phyloP scores from a whole-genome alignment of 2,113 vertebrate species.

The Rynchops niger region DNA sequence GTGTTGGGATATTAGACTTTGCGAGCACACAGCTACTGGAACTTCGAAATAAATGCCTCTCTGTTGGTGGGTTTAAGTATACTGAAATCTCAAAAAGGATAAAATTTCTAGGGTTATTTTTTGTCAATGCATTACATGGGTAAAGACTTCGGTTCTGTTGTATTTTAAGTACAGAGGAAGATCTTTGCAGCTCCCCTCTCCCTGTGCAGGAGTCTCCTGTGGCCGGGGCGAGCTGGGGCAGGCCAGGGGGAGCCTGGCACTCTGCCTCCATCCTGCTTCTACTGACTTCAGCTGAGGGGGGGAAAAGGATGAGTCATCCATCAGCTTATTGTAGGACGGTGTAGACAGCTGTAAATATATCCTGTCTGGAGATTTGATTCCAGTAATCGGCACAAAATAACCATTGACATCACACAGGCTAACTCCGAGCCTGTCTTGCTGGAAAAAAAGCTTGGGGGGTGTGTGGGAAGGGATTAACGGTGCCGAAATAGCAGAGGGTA shows the following conservation, averaged over 20 bases:
- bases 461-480: neutral
- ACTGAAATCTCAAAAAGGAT: neutral
- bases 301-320: slow-evolving; percentile 60
- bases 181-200: neutral
- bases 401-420: slow-evolving; percentile 34
- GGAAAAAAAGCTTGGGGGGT: neutral
- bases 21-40: neutral
- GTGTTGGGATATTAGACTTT: neutral
- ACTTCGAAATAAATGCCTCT: neutral
- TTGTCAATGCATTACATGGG: neutral
- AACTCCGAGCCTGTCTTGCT: neutral
- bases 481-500: neutral
- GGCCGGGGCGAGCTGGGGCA: neutral
- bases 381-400: slow-evolving; percentile 71
- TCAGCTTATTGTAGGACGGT: slow-evolving; percentile 47
- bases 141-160: accelerated
- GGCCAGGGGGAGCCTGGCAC: neutral
- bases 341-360: slow-evolving; percentile 65
- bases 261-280: neutral
- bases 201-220: too few species aligned
- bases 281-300: slow-evolving; percentile 18
- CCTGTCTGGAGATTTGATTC: slow-evolving; percentile 69
- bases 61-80: neutral
- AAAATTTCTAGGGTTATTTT: neutral
- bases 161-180: neutral